Conservation (phyloP, 2,888 invertebrate genomes). For the Drosophila borealis region DNA sequence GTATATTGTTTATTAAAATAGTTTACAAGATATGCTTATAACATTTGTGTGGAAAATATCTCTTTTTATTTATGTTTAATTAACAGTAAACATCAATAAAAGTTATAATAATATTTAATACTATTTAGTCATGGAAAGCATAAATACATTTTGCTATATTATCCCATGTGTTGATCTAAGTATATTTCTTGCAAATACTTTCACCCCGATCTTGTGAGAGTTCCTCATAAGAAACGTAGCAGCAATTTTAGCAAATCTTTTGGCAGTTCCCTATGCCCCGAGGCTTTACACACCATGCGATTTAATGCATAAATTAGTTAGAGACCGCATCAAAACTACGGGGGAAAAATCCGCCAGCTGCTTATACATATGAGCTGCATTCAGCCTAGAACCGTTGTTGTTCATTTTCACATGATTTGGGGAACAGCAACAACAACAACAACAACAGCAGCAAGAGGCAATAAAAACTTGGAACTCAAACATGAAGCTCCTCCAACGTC, state of each 20-base stretch:
- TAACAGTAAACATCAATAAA: no score
- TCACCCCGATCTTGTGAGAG: conserved; percentile 1
- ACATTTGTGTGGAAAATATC: no score
- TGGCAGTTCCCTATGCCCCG: conserved; percentile 22
- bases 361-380: neutral
- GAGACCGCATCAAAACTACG: conserved; percentile 42
- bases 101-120: no score
- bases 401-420: conserved; percentile 71
- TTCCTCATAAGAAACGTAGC: neutral
- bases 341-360: conserved; percentile 30
- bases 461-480: conserved; percentile 46
- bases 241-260: conserved; percentile 16
- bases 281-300: conserved; percentile 23
- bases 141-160: no score
- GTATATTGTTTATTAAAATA: no score
- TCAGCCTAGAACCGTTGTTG: conserved; percentile 42
- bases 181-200: neutral
- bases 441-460: conserved; percentile 18
- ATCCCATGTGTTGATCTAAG: neutral
- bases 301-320: conserved; percentile 54
- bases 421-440: conserved; percentile 21
- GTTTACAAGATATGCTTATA: no score
- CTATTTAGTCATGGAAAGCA: no score
- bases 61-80: no score
- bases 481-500: conserved; percentile 30